Percentiles rank a stretch among this genome's conserved stretches.
phyloP scores from a whole-genome alignment of 2,888 invertebrate species.

The Gryllus longicercus region DNA sequence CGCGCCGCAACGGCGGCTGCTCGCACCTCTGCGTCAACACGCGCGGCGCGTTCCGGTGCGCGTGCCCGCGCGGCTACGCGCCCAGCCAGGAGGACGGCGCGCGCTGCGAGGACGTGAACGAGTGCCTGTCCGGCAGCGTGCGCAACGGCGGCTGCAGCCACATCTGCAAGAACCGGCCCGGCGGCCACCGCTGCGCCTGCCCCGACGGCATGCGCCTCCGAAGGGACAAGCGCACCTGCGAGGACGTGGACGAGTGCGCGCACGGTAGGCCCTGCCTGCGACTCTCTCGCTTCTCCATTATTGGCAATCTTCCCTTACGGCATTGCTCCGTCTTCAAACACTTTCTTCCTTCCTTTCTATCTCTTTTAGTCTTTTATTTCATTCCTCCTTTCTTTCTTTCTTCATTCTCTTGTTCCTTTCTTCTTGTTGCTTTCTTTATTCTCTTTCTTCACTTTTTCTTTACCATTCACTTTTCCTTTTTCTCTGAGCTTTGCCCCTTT shows the following conservation, averaged over 20 bases:
- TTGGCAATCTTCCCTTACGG: neutral
- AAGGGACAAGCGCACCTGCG: slow-evolving; percentile 44
- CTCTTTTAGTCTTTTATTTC: too few relatives aligned
- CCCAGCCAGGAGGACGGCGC: slow-evolving; percentile 39
- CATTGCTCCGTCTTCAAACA: neutral
- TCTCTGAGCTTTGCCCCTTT: too few relatives aligned
- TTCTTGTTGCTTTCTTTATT: too few relatives aligned
- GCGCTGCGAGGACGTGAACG: slow-evolving; percentile 43
- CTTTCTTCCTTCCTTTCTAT: too few relatives aligned
- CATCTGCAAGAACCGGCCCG: slow-evolving; percentile 46
- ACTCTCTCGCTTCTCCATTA: neutral
- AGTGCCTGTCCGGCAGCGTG: slow-evolving; percentile 43
- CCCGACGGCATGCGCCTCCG: slow-evolving; percentile 41
- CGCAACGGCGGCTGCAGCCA: slow-evolving; percentile 52
- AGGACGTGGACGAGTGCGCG: slow-evolving; percentile 47
- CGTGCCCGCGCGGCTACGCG: slow-evolving; percentile 44
- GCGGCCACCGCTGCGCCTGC: slow-evolving; percentile 42
- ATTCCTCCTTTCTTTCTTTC: too few relatives aligned
- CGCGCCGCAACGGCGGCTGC: slow-evolving; percentile 41
- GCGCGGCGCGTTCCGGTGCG: slow-evolving; percentile 39
- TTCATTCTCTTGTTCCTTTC: too few relatives aligned
- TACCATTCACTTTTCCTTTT: too few relatives aligned
- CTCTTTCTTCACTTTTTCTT: too few relatives aligned
- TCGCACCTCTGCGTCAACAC: slow-evolving; percentile 52
- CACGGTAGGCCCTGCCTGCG: neutral